phyloP scores from a whole-genome alignment of 2,113 vertebrate genomes.

The Garra rufa region DNA sequence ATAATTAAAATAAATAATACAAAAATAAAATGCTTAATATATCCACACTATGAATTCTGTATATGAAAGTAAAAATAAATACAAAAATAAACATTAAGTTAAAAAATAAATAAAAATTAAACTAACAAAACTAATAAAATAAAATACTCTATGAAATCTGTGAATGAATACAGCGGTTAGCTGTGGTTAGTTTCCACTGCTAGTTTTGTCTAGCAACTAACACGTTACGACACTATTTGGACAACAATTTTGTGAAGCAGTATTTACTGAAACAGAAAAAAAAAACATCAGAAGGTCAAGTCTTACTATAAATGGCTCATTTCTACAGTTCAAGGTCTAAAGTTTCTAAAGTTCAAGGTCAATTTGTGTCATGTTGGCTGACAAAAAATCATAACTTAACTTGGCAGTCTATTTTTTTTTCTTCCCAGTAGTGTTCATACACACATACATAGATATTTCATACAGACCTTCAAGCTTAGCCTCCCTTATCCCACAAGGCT shows the following conservation, averaged over 20 bases:
- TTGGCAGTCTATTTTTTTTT: not conserved
- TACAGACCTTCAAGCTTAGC: not conserved
- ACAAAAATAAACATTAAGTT: too few relatives aligned
- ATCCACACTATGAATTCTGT: not conserved
- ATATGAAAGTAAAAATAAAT: not conserved
- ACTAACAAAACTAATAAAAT: not conserved
- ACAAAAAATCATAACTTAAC: not conserved
- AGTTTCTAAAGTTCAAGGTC: constrained; percentile 21
- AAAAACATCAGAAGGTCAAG: not conserved
- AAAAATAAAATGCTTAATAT: not conserved
- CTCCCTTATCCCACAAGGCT: constrained; percentile 14
- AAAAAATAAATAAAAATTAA: too few relatives aligned
- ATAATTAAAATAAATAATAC: not conserved
- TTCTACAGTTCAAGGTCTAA: constrained; percentile 7
- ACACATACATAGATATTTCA: constrained; percentile 36
- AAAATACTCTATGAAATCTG: too few relatives aligned
- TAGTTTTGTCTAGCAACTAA: not conserved
- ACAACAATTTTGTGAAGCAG: not conserved
- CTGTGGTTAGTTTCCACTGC: too few relatives aligned
- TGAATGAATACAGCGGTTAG: too few relatives aligned
- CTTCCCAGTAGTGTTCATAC: not conserved
- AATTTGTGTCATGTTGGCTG: not conserved
- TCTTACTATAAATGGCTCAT: not conserved
- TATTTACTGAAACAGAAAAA: not conserved
- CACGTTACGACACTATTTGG: not conserved